phyloP scores from a whole-genome alignment of 92 coral and sea anemone genomes.

The Epizoanthus scotinus region DNA sequence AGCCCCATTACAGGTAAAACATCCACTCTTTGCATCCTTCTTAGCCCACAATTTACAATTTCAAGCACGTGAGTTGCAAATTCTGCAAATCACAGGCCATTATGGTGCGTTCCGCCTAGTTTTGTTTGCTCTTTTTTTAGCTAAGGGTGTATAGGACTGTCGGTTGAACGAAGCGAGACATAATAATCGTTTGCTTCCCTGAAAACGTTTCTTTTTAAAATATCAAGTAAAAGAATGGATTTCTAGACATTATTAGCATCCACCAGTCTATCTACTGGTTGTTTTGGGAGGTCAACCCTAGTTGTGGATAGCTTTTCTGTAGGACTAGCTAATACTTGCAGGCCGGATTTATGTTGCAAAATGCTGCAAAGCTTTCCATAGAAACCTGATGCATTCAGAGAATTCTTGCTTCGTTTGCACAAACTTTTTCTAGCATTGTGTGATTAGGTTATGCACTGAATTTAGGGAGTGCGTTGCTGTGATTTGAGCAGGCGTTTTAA shows the following conservation, averaged over 20 bases:
- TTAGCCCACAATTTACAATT: not conserved
- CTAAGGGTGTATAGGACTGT: no score
- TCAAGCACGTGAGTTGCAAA: not conserved
- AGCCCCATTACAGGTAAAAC: constrained; percentile 23
- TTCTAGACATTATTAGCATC: not conserved
- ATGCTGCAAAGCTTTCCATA: no score
- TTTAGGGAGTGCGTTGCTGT: constrained; percentile 20
- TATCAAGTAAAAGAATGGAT: constrained; percentile 32
- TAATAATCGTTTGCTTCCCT: not conserved
- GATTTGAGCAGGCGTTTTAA: constrained; percentile 14
- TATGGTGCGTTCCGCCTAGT: not conserved
- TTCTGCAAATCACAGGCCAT: not conserved
- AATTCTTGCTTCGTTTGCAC: no score
- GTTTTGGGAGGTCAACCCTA: not conserved
- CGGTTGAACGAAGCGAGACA: not conserved
- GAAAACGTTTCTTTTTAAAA: constrained; percentile 11
- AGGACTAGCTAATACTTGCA: no score
- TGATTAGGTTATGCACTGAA: not conserved
- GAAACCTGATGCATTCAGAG: no score
- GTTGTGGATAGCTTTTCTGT: not conserved
- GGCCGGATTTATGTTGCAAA: not conserved
- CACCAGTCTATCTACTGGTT: not conserved
- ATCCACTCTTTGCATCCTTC: not conserved
- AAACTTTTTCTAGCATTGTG: no score
- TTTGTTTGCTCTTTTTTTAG: not conserved